Evolutionary conservation across 2,888 invertebrate species (phyloP).

Genomic region (Netelia fuscicornis): DNA sequence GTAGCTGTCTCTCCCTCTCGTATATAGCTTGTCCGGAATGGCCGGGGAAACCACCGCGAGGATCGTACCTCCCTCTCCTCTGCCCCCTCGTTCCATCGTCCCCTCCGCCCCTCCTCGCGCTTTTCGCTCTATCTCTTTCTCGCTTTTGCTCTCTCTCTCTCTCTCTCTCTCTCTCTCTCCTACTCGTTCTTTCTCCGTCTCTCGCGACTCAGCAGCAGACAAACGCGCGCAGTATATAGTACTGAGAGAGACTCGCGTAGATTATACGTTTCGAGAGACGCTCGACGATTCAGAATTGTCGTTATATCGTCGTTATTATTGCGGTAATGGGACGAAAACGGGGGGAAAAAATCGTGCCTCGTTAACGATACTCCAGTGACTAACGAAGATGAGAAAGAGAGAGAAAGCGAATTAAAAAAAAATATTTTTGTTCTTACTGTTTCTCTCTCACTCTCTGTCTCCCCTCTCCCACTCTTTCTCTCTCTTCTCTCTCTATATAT

Average conservation of each 20-base stretch:
- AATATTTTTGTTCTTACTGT: neutral
- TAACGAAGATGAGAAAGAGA: conserved; percentile 17
- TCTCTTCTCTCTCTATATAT: neutral
- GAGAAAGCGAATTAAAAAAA: conserved; percentile 21
- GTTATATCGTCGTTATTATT: conserved; percentile 51
- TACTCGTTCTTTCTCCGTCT: neutral
- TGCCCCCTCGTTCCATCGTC: neutral
- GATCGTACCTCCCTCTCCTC: conserved; percentile 40
- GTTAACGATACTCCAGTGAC: conserved; percentile 40
- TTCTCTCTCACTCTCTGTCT: no score
- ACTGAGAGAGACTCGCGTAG: conserved; percentile 24
- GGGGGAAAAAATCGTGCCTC: conserved; percentile 40
- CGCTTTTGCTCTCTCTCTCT: neutral
- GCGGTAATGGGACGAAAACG: conserved; percentile 50
- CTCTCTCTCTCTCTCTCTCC: neutral
- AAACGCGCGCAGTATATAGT: neutral
- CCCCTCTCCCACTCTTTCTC: no score
- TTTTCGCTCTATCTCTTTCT: no score
- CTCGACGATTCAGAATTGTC: conserved; percentile 61
- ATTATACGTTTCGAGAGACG: conserved; percentile 64
- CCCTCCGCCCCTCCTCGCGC: neutral
- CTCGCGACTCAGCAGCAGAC: conserved; percentile 50
- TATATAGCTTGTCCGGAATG: conserved; percentile 57
- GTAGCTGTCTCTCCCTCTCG: conserved; percentile 28
- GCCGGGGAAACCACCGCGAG: conserved; percentile 62